These are phyloP conservation scores for Stegana nigrithorax DNA, from an alignment of 2,888 invertebrate genomes.

Conservation along the genomic window DNA sequence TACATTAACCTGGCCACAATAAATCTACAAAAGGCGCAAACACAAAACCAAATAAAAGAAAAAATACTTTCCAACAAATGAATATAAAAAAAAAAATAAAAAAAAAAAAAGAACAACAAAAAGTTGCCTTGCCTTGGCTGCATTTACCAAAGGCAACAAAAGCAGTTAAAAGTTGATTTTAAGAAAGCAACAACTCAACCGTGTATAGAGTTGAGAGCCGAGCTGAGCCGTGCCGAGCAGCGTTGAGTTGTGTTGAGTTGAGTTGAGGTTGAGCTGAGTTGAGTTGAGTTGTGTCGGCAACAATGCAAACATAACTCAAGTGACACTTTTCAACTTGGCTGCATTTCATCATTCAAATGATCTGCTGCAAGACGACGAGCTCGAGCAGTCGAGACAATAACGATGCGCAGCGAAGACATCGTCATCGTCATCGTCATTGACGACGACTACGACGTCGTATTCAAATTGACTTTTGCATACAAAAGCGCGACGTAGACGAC, in stretches of 20 bases:
- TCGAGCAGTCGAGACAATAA: no score
- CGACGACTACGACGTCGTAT: slow-evolving; percentile 43
- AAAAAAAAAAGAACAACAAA: not conserved
- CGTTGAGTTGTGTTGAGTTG: no score
- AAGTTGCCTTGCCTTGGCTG: no score
- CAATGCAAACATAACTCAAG: slow-evolving; percentile 67
- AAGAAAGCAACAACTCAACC: no score
- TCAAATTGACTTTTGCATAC: slow-evolving; percentile 65
- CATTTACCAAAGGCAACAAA: no score
- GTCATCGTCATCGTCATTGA: slow-evolving; percentile 9
- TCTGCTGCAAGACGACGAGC: no score
- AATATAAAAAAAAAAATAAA: not conserved
- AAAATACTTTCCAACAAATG: not conserved
- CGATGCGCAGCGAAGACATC: slow-evolving; percentile 36
- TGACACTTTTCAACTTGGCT: slow-evolving; percentile 67
- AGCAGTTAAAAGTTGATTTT: not conserved
- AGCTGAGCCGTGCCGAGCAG: not conserved
- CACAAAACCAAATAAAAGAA: not conserved
- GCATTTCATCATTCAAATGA: slow-evolving; percentile 65
- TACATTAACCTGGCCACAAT: slow-evolving; percentile 8
- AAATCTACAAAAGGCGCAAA: slow-evolving; percentile 3
- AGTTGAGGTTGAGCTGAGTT: no score
- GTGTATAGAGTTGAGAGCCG: not conserved
- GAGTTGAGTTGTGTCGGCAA: no score
- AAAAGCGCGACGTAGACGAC: slow-evolving; percentile 18